Conservation (phyloP, 2,888 invertebrate species). For the Hofmannophila pseudospretella region DNA sequence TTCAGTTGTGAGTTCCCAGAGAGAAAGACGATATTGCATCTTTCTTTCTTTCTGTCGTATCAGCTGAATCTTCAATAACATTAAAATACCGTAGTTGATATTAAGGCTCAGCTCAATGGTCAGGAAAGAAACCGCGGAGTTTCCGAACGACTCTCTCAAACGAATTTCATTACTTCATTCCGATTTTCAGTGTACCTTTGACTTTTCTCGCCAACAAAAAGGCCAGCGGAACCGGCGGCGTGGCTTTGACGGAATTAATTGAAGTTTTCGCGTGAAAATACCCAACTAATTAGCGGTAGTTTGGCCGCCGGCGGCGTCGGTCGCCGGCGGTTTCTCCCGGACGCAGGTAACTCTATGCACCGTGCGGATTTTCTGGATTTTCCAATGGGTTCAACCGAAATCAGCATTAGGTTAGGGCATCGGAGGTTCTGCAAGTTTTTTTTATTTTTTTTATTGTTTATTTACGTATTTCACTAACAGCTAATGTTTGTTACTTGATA, state of each 20-base stretch:
- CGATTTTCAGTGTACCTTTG: slow-evolving; percentile 42
- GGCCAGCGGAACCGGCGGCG: slow-evolving; percentile 24
- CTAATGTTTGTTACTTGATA: too few relatives aligned
- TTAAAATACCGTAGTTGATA: slow-evolving; percentile 20
- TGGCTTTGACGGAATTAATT: slow-evolving; percentile 59
- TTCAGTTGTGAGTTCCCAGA: too few relatives aligned
- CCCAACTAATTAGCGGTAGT: slow-evolving; percentile 55
- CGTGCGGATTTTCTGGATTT: slow-evolving; percentile 24
- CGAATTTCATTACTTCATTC: slow-evolving; percentile 50
- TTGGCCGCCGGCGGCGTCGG: slow-evolving; percentile 18
- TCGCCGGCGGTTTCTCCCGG: slow-evolving; percentile 12
- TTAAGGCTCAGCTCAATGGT: slow-evolving; percentile 20
- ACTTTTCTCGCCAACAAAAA: slow-evolving; percentile 33
- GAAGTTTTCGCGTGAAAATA: slow-evolving; percentile 62
- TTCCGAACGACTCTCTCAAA: slow-evolving; percentile 33
- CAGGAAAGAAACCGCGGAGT: slow-evolving; percentile 26
- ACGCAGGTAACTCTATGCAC: slow-evolving; percentile 25
- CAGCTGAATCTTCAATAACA: slow-evolving; percentile 15
- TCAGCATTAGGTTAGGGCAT: too few relatives aligned
- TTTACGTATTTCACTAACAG: too few relatives aligned
- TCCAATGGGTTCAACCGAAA: slow-evolving; percentile 13
- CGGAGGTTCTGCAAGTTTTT: too few relatives aligned
- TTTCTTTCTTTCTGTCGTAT: slow-evolving; percentile 8
- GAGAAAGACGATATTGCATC: slow-evolving; percentile 11
- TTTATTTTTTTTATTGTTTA: too few relatives aligned